Conservation (phyloP, 2,797 vertebrate genomes). For the Pygocentrus nattereri region DNA sequence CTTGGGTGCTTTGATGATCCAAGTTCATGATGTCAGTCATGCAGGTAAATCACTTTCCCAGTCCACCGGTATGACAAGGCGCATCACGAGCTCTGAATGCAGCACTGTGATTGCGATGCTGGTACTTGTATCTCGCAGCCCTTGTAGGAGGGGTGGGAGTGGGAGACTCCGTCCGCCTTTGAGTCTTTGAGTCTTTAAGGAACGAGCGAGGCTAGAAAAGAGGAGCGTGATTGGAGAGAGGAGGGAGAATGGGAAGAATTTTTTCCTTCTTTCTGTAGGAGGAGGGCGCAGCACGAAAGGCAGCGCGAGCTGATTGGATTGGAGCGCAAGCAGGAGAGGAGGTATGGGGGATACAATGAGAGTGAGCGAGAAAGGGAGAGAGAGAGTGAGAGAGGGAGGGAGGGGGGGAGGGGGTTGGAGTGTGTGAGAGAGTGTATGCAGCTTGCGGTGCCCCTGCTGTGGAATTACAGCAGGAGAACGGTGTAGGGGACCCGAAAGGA, state of each 20-base stretch:
- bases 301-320: constrained; percentile 76
- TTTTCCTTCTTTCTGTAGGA: constrained; percentile 26
- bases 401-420: constrained; percentile 65
- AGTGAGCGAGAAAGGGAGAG: constrained; percentile 65
- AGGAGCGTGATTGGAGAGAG: constrained; percentile 37
- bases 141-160: no score
- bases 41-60: no score
- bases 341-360: constrained; percentile 75
- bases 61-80: no score
- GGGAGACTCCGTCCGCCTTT: constrained; percentile 27
- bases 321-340: constrained; percentile 75
- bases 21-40: no score
- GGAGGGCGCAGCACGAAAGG: constrained; percentile 35
- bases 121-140: no score
- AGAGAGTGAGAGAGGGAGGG: constrained; percentile 56
- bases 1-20: no score
- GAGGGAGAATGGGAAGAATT: constrained; percentile 5
- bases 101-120: no score
- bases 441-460: constrained; percentile 71
- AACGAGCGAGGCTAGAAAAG: not conserved
- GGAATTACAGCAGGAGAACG: constrained; percentile 73
- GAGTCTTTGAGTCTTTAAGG: constrained; percentile 43
- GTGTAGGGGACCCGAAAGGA: constrained; percentile 52
- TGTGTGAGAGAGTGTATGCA: constrained; percentile 76
- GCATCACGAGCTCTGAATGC: no score